A percentile compares a stretch with the other conserved stretches of the same genome.
Conservation (phyloP, 2,797 vertebrate species). For the Coilia nasus region DNA sequence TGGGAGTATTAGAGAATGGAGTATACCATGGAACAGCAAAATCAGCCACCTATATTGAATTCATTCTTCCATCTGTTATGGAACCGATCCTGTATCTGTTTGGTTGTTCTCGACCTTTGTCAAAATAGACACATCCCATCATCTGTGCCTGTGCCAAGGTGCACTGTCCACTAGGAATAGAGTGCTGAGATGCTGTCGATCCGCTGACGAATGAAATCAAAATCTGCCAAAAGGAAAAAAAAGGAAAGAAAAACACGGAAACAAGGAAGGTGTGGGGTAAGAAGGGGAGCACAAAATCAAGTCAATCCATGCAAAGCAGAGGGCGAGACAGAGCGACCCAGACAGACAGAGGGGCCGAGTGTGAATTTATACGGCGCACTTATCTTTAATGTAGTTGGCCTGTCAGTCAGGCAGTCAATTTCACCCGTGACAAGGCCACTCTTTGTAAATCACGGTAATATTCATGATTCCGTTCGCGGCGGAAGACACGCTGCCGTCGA, state of each 20-base stretch:
- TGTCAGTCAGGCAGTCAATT: conserved; percentile 76
- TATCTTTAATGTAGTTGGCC: conserved; percentile 71
- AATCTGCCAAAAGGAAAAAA: background rate
- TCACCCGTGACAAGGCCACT: conserved; percentile 69
- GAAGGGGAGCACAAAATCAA: conserved; percentile 45
- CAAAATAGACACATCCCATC: conserved; percentile 1
- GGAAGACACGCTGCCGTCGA: conserved; percentile 59
- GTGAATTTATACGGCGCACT: conserved; percentile 59
- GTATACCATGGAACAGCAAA: background rate
- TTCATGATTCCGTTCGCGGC: conserved; percentile 67
- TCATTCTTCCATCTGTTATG: background rate
- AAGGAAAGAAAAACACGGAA: conserved; percentile 21
- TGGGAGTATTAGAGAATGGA: background rate
- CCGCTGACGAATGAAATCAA: background rate
- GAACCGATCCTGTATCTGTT: background rate
- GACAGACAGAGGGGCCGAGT: conserved; percentile 50
- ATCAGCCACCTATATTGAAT: background rate
- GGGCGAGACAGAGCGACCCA: conserved; percentile 38
- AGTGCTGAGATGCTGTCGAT: background rate
- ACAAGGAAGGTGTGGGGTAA: background rate
- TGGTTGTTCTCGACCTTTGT: background rate
- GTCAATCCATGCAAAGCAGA: conserved; percentile 39
- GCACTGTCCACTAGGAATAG: background rate
- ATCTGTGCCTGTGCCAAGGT: background rate
- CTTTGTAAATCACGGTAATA: conserved; percentile 79